A percentile compares a stretch with the other conserved stretches of the same genome.
phyloP scores from a whole-genome alignment of 2,888 invertebrate species.

The Orchestes rusci region DNA sequence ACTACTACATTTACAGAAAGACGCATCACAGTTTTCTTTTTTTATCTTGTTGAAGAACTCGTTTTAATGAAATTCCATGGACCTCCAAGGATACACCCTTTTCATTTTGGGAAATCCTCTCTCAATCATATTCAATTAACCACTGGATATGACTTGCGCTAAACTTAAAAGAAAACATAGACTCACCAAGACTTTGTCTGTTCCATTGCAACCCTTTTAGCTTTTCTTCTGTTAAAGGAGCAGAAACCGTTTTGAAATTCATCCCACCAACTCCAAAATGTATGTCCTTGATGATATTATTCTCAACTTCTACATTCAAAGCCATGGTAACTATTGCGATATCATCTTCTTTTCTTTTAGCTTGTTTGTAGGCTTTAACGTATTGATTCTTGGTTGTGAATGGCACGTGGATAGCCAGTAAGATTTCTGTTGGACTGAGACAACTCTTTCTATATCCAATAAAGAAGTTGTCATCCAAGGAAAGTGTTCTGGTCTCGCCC shows the following conservation, averaged over 20 bases:
- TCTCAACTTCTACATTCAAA: conserved; percentile 61
- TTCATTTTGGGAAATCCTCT: too few species aligned
- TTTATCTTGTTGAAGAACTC: too few species aligned
- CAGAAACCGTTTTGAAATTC: conserved; percentile 76
- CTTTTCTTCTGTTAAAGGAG: conserved; percentile 54
- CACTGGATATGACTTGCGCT: too few species aligned
- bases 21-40: too few species aligned
- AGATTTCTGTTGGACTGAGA: conserved; percentile 66
- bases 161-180: too few species aligned
- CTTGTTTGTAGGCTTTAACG: conserved; percentile 84
- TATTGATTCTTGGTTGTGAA: conserved; percentile 61
- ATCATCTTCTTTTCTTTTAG: conserved; percentile 87
- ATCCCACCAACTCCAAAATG: conserved; percentile 77
- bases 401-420: conserved; percentile 72
- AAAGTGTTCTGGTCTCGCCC: conserved; percentile 53
- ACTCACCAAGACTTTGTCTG: conserved; percentile 29
- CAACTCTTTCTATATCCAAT: conserved; percentile 72
- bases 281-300: conserved; percentile 45
- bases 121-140: too few species aligned
- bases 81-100: too few species aligned
- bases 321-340: conserved; percentile 92
- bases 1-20: too few species aligned
- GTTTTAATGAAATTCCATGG: too few species aligned
- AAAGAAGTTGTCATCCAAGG: conserved; percentile 75
- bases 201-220: conserved; percentile 33